These are phyloP conservation scores for Apoda limacodes DNA, from an alignment of 2,888 invertebrate species.

Conservation along the genomic window DNA sequence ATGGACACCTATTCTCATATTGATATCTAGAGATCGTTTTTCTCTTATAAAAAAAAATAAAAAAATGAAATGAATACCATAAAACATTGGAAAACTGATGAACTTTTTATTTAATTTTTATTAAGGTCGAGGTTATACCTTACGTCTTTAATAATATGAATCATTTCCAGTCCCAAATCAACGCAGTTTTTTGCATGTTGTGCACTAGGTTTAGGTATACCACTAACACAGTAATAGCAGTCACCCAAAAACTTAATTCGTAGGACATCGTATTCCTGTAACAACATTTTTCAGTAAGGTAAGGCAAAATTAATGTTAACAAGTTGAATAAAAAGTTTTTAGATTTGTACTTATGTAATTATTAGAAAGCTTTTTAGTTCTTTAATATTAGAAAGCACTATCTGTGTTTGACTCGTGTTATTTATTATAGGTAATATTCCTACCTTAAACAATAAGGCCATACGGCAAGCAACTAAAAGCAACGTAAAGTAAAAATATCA, in stretches of 20 bases:
- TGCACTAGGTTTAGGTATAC: constrained; percentile 80
- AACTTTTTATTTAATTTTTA: not conserved
- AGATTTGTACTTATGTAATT: too few species aligned
- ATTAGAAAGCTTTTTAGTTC: too few species aligned
- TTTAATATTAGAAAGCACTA: too few species aligned
- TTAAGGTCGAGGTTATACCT: constrained; percentile 67
- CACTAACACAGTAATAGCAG: constrained; percentile 94
- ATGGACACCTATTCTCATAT: constrained; percentile 97
- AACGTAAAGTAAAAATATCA: too few species aligned
- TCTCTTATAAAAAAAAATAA: constrained; percentile 63
- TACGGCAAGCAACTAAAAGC: too few species aligned
- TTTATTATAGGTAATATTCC: too few species aligned
- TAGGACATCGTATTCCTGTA: constrained; percentile 78
- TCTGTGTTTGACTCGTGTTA: too few species aligned
- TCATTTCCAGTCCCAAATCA: constrained; percentile 92
- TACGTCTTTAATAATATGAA: constrained; percentile 86
- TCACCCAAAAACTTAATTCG: constrained; percentile 94
- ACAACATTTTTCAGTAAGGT: constrained; percentile 16
- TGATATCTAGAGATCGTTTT: constrained; percentile 84
- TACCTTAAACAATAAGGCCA: too few species aligned
- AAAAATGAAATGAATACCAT: not conserved
- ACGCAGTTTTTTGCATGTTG: constrained; percentile 93
- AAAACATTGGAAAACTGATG: not conserved
- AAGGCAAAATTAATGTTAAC: not conserved
- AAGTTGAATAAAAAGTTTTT: too few species aligned